Evolutionary conservation across 2,797 vertebrate species (phyloP), one percentile per base, ranked within the genome.

Genomic region (Lerista edwardsae): DNA sequence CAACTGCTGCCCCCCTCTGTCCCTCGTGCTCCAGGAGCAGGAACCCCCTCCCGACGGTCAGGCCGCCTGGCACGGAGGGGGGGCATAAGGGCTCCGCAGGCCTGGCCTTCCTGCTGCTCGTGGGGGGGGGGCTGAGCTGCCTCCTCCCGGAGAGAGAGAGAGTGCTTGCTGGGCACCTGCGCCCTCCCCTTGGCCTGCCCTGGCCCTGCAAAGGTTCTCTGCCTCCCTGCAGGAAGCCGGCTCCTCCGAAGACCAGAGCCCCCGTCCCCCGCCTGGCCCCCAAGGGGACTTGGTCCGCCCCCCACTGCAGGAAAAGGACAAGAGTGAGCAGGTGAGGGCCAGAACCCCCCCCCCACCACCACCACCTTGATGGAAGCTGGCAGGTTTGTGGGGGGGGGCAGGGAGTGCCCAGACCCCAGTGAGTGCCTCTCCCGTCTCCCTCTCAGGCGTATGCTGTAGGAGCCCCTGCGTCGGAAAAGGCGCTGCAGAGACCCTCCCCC

Each of bases 401-500:
- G 23, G 9, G 31, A 1, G 2, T 51, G 47, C 47, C 14, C 59
- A 61, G 23, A 61, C 6, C 12, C 41, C 61, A 3, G 3, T 25
- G 19, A 15, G 11, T 1, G n/a, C 14, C 41, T 19, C 3, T 65
- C 14, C 8, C 25, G 9, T 51, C 44, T 21, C n/a, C n/a, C n/a
- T n/a, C 61, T 15, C 25, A 73, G 79, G 47, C 21, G 1, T 25
- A 8, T 1, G 23, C 3, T 1, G 3, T 9, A 10, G 5, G 31
- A 17, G 15, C 17, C 2, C 65, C 65, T 7, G 14, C 6, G 3
- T 29, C 23, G 67, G 67, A 31, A 74, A n/a, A 51, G 75, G 36
- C 2, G 21, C 8, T 1, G 3, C n/a, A 23, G n/a, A 27, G 12
- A 17, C 15, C 0, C 4, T 2, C 36, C 7, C 7, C 23, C 80